Base-by-base conservation (phyloP, 2,888 invertebrate species). In the Copidosoma aretas region DNA sequence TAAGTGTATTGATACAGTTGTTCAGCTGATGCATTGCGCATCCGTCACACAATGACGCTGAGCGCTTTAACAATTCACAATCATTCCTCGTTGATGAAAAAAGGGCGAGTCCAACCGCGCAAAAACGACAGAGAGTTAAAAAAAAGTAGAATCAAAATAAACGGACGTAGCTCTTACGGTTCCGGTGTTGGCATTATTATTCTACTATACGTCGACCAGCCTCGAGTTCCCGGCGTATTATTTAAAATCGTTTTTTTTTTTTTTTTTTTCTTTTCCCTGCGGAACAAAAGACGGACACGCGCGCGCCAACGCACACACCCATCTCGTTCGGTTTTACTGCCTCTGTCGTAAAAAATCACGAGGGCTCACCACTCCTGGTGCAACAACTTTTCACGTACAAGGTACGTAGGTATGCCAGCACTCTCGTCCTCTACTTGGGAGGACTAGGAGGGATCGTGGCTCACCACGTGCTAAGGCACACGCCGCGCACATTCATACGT, bases 341-440 rank as follows among this genome's bases (percentile, higher is more conserved):
- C 12, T 32, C 25, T 46, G 60, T 43, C 56, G 63, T 63, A 56
- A 63, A 63, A 63, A 63, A 63, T 63, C 63, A 56, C 56, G 25
- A 61, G 61, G 22, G 53, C 25, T 39, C 43, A n/a, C 49, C 49
- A 51, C 39, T 64, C 57, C n/a, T n/a, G 64, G 57, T 64, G 64
- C 64, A 51, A 56, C n/a, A 64, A 64, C 57, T 57, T 64, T 56
- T 64, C 57, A 54, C 57, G 32, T 32, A 32, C n/a, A 32, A 32
- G 32, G 32, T 8, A 32, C 32, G 8, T 8, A 32, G n/a, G n/a
- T n/a, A n/a, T n/a, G n/a, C n/a, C n/a, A n/a, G n/a, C 32, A 32
- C 32, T 32, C 32, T 8, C 8, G 32, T 32, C 3, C 32, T 32
- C 32, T 32, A 32, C 32, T n/a, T n/a, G n/a, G n/a, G n/a, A 32